These are phyloP conservation scores for Pipistrellus kuhlii DNA, from an alignment of 2,797 vertebrate genomes.

Conservation along the genomic window DNA sequence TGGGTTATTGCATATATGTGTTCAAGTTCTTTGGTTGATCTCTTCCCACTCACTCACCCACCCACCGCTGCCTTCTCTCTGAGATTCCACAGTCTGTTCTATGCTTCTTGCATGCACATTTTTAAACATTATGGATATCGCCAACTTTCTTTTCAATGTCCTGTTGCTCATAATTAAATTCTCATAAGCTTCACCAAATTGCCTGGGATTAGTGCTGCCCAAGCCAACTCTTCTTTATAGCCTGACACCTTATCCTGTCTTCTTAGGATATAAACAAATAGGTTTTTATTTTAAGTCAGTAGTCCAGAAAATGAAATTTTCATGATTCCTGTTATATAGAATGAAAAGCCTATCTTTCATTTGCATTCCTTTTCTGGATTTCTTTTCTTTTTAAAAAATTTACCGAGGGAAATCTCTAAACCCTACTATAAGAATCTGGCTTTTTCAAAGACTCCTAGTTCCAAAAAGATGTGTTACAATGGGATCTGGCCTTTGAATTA, in stretches of 20 bases:
- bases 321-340: not conserved
- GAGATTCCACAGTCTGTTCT: too few species aligned
- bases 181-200: not conserved
- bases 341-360: not conserved
- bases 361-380: not conserved
- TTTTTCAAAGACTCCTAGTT: constrained; percentile 13
- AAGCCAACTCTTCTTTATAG: not conserved
- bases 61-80: too few species aligned
- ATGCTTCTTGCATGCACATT: not conserved
- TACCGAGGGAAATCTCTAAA: not conserved
- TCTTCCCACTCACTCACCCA: too few species aligned
- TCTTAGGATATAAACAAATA: not conserved
- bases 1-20: too few species aligned
- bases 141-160: not conserved
- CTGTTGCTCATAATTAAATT: not conserved
- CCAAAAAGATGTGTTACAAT: not conserved
- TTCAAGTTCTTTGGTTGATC: too few species aligned
- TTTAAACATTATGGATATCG: too few species aligned
- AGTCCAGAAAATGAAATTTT: constrained; percentile 47
- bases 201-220: not conserved
- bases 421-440: not conserved
- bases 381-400: not conserved
- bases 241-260: not conserved
- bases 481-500: not conserved
- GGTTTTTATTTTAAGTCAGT: not conserved